phyloP scores from a whole-genome alignment of 2,797 vertebrate species.

The Gouania willdenowi region DNA sequence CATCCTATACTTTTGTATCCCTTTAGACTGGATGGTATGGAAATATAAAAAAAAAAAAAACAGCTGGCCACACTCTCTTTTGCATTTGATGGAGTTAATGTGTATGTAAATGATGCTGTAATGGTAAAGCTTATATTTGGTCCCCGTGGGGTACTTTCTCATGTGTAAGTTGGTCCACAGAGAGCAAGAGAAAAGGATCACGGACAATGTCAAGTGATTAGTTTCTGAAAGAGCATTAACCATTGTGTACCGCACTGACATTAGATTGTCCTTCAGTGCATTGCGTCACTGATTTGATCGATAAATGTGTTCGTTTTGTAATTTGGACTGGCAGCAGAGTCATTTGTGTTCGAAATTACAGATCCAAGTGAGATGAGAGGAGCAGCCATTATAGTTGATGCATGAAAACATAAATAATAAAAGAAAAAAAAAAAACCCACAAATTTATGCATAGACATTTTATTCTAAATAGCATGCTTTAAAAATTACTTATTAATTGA shows the following conservation, averaged over 20 bases:
- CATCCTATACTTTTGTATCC: slow-evolving; percentile 1
- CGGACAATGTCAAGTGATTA: slow-evolving; percentile 17
- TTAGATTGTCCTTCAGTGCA: slow-evolving; percentile 28
- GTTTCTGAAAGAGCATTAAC: slow-evolving; percentile 30
- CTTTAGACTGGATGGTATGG: slow-evolving; percentile 26
- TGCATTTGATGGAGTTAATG: slow-evolving; percentile 72
- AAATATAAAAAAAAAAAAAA: no score
- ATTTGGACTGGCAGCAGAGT: slow-evolving; percentile 24
- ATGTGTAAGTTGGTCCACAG: slow-evolving; percentile 22
- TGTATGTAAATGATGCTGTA: slow-evolving; percentile 64
- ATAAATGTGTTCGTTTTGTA: slow-evolving; percentile 38
- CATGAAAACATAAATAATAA: no score
- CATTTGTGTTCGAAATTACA: slow-evolving; percentile 15
- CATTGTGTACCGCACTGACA: slow-evolving; percentile 35
- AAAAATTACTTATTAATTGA: no score
- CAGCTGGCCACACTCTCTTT: slow-evolving; percentile 39
- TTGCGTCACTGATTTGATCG: slow-evolving; percentile 39
- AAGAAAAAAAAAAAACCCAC: no score
- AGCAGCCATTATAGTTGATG: no score
- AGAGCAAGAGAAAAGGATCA: slow-evolving; percentile 18
- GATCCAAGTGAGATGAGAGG: slow-evolving; percentile 2
- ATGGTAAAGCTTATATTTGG: no score
- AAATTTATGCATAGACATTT: no score
- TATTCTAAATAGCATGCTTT: no score
- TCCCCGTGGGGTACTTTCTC: slow-evolving; percentile 5